Conservation (phyloP, 2,797 vertebrate genomes). For the Melanotaenia maccullochi region DNA sequence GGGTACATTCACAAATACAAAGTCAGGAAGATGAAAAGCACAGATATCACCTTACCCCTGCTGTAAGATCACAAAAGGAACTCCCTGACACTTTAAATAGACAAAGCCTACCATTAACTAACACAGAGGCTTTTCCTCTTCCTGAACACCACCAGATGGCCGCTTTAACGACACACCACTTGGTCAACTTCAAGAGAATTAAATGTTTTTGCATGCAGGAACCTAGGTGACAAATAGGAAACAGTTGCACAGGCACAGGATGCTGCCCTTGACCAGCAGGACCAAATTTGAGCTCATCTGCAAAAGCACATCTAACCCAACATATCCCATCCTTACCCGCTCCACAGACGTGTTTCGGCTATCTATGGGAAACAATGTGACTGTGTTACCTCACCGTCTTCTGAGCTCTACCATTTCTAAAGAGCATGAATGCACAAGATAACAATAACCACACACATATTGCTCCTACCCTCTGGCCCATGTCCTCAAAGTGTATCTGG, state of each 20-base stretch:
- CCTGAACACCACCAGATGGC: conserved; percentile 75
- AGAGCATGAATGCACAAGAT: conserved; percentile 12
- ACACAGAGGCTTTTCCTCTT: conserved; percentile 76
- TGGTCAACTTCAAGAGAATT: conserved; percentile 45
- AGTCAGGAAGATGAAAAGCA: conserved; percentile 62
- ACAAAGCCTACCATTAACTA: conserved; percentile 50
- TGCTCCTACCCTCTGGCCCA: not conserved
- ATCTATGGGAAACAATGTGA: conserved; percentile 24
- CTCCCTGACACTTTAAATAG: conserved; percentile 71
- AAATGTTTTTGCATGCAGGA: conserved; percentile 22
- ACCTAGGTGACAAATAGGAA: conserved; percentile 77
- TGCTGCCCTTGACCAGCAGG: conserved; percentile 42
- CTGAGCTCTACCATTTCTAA: conserved; percentile 29
- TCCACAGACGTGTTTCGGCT: conserved; percentile 2
- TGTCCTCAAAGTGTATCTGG: conserved; percentile 16
- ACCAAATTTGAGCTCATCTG: conserved; percentile 52
- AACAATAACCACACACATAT: conserved; percentile 17
- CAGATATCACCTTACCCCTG: conserved; percentile 41
- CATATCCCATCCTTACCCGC: conserved; percentile 8
- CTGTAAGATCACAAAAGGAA: conserved; percentile 60
- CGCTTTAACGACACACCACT: conserved; percentile 49
- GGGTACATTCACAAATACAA: conserved; percentile 41
- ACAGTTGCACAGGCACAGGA: conserved; percentile 58
- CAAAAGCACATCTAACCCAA: conserved; percentile 32
- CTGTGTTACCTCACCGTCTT: not conserved